phyloP scores from a whole-genome alignment of 2,113 vertebrate species.

The Burhinus oedicnemus region DNA sequence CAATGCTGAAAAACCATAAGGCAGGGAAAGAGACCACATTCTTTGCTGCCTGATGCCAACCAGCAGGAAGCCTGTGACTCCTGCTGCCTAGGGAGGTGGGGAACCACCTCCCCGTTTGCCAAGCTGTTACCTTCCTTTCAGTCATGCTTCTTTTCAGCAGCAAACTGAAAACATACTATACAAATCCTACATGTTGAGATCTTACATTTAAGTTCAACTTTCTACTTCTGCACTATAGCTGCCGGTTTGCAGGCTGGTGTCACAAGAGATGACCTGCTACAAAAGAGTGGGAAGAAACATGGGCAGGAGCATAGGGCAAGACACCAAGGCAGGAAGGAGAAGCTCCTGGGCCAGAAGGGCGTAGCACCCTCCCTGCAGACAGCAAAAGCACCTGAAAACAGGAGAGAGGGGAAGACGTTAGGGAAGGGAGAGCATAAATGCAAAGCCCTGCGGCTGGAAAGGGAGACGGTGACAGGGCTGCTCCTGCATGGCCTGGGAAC shows the following conservation, averaged over 20 bases:
- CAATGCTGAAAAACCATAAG: neutral
- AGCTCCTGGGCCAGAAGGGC: neutral
- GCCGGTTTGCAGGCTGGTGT: neutral
- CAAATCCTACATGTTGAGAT: neutral
- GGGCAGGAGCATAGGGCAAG: neutral
- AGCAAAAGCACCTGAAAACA: neutral
- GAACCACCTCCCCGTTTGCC: neutral
- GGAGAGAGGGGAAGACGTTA: neutral
- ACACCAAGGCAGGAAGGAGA: neutral
- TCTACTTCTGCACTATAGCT: neutral
- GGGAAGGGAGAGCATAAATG: neutral
- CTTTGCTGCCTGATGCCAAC: neutral
- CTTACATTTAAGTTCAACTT: neutral
- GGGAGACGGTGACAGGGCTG: neutral
- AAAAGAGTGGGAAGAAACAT: neutral
- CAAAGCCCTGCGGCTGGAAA: neutral
- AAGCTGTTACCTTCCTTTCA: constrained; percentile 7
- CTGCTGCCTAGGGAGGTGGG: neutral
- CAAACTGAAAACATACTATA: neutral
- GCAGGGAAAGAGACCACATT: neutral
- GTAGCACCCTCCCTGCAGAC: neutral
- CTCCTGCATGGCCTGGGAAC: neutral
- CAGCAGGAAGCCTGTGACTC: neutral
- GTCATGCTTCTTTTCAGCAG: neutral
- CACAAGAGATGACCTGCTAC: neutral